Evolutionary conservation across 2,113 vertebrate genomes (phyloP).

Genomic region (Pao palembangensis): DNA sequence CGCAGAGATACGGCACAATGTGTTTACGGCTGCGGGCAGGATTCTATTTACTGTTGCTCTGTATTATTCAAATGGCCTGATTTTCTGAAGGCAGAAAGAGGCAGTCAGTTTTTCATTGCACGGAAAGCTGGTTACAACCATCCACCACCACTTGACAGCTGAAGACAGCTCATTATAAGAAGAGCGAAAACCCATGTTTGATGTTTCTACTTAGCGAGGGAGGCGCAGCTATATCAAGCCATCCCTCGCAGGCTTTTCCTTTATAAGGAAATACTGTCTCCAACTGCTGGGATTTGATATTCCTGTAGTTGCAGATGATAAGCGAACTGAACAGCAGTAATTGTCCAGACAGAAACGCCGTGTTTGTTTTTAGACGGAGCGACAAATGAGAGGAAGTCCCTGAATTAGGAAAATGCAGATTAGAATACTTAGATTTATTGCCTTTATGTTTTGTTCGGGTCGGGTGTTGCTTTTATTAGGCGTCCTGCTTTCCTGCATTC

Average conservation of each 20-base stretch:
- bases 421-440: slow-evolving; percentile 34
- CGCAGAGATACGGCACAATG: slow-evolving; percentile 44
- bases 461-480: slow-evolving; percentile 27
- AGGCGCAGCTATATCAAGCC: slow-evolving; percentile 72
- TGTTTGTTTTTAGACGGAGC: slow-evolving; percentile 43
- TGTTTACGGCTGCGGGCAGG: slow-evolving; percentile 57
- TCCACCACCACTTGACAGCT: slow-evolving; percentile 73
- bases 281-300: slow-evolving; percentile 69
- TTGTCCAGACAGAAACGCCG: slow-evolving; percentile 54
- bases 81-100: slow-evolving; percentile 58
- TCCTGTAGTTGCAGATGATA: slow-evolving; percentile 61
- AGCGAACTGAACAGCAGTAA: slow-evolving; percentile 64
- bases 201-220: slow-evolving; percentile 74
- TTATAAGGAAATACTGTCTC: slow-evolving; percentile 71
- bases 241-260: slow-evolving; percentile 68
- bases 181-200: slow-evolving; percentile 72
- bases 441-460: slow-evolving; percentile 24
- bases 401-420: slow-evolving; percentile 9
- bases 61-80: slow-evolving; percentile 65
- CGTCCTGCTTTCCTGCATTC: slow-evolving; percentile 1
- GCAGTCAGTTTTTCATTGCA: slow-evolving; percentile 64
- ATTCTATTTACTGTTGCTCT: slow-evolving; percentile 66
- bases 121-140: slow-evolving; percentile 68
- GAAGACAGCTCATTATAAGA: slow-evolving; percentile 76
- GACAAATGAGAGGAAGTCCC: slow-evolving; percentile 8